Evolutionary conservation across 2,113 vertebrate species (phyloP).

Genomic region (Colistium nudipinnis): DNA sequence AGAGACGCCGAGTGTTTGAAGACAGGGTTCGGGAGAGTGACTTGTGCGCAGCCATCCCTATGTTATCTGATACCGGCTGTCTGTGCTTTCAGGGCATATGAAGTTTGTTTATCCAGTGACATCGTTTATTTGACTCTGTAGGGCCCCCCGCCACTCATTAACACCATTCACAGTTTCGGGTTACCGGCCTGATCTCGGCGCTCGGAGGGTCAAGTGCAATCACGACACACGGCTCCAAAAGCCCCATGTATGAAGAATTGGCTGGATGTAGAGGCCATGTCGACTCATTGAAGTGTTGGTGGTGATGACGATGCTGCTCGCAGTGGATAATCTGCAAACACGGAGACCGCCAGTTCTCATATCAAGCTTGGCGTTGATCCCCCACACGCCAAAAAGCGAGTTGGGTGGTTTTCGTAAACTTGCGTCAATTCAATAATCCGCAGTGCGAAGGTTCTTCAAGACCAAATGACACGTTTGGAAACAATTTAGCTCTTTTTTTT

Average conservation of each 20-base stretch:
- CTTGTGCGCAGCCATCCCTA: slow-evolving; percentile 66
- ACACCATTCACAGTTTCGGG: slow-evolving; percentile 75
- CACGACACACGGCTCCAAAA: slow-evolving; percentile 12
- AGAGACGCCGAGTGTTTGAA: slow-evolving; percentile 65
- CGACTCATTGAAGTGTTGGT: too few species aligned
- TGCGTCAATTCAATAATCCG: background rate
- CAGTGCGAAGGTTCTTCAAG: background rate
- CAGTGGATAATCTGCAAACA: too few species aligned
- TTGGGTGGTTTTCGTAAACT: background rate
- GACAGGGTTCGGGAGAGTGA: slow-evolving; percentile 56
- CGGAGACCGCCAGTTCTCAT: background rate
- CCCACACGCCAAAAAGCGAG: background rate
- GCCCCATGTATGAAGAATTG: too few species aligned
- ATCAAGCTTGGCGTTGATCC: background rate
- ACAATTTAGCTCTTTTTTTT: background rate
- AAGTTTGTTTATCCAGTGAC: slow-evolving; percentile 77
- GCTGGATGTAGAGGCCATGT: too few species aligned
- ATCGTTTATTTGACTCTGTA: slow-evolving; percentile 79
- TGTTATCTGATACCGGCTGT: slow-evolving; percentile 70
- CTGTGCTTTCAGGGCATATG: slow-evolving; percentile 75
- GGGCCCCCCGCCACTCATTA: slow-evolving; percentile 67
- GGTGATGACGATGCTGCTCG: background rate
- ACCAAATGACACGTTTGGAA: background rate
- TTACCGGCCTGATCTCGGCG: slow-evolving; percentile 58
- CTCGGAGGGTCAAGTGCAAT: slow-evolving; percentile 64